phyloP scores from a whole-genome alignment of 2,888 invertebrate genomes.

The Mythimna pallens region DNA sequence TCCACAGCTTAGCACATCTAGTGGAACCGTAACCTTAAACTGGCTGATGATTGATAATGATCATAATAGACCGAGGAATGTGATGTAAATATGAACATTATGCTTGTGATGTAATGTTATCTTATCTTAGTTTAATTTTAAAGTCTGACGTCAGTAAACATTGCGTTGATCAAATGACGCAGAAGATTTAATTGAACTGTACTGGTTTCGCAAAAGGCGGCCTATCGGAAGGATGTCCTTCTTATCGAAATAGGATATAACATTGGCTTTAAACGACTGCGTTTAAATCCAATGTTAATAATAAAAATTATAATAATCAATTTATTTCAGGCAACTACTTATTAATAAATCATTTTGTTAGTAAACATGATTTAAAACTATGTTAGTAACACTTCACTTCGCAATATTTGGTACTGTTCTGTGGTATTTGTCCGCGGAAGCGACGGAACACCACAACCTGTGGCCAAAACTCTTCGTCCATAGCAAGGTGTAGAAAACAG shows the following conservation, averaged over 20 bases:
- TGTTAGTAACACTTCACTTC: too few relatives aligned
- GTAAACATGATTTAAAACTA: too few relatives aligned
- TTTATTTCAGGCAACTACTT: too few relatives aligned
- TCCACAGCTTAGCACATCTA: too few relatives aligned
- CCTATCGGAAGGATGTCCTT: neutral
- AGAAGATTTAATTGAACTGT: slow-evolving; percentile 9
- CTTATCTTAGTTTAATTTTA: slow-evolving; percentile 40
- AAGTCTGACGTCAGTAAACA: slow-evolving; percentile 27
- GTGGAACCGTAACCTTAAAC: neutral
- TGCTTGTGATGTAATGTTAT: slow-evolving; percentile 34
- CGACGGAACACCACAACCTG: too few relatives aligned
- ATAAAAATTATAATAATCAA: too few relatives aligned
- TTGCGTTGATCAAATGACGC: slow-evolving; percentile 35
- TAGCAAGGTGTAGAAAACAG: too few relatives aligned
- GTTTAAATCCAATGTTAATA: too few relatives aligned
- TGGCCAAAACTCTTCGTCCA: too few relatives aligned
- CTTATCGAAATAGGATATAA: neutral
- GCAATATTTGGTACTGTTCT: too few relatives aligned
- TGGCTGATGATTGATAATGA: slow-evolving; percentile 2
- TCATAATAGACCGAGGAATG: slow-evolving; percentile 1
- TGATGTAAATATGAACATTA: slow-evolving; percentile 25
- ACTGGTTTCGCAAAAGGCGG: neutral
- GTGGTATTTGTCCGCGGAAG: too few relatives aligned
- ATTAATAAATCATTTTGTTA: too few relatives aligned
- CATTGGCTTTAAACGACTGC: neutral